phyloP scores from a whole-genome alignment of 2,888 invertebrate genomes.

The Sarcophaga rosellei region DNA sequence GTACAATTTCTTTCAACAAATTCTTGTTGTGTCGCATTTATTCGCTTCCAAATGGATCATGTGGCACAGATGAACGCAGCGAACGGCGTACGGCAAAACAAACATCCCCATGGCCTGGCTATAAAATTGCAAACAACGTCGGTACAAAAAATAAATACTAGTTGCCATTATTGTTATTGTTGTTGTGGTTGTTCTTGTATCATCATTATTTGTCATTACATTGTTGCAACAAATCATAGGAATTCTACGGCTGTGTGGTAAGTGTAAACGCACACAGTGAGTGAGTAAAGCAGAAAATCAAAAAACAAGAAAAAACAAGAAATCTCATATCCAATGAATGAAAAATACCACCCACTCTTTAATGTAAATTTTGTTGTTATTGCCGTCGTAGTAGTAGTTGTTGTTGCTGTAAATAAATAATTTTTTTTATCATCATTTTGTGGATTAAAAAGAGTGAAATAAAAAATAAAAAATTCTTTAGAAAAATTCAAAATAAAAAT shows the following conservation, averaged over 20 bases:
- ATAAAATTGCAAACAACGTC: not conserved
- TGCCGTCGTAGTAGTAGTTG: not conserved
- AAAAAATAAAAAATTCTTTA: not conserved
- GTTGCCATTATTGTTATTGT: conserved; percentile 11
- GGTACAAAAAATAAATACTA: not conserved
- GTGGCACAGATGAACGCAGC: conserved; percentile 8
- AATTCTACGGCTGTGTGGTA: not conserved
- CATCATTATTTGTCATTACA: conserved; percentile 56
- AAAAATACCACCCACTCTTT: conserved; percentile 59
- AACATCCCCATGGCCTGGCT: conserved; percentile 16
- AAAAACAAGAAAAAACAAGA: not conserved
- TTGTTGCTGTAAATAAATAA: conserved; percentile 12
- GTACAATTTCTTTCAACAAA: not conserved
- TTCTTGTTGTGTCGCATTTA: not conserved
- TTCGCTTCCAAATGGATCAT: conserved; percentile 41
- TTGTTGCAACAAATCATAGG: conserved; percentile 34
- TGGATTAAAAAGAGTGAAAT: conserved; percentile 32
- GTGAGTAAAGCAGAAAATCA: not conserved
- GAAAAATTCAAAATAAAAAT: not conserved
- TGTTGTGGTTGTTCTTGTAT: conserved; percentile 17
- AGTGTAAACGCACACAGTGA: conserved; percentile 15
- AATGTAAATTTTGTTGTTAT: conserved; percentile 21
- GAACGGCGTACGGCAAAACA: not conserved
- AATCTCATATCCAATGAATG: conserved; percentile 20
- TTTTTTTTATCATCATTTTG: conserved; percentile 19